Evolutionary conservation across 2,888 invertebrate genomes (phyloP), one percentile per base, ranked within the genome.

Genomic region (Napeogenes sylphis): DNA sequence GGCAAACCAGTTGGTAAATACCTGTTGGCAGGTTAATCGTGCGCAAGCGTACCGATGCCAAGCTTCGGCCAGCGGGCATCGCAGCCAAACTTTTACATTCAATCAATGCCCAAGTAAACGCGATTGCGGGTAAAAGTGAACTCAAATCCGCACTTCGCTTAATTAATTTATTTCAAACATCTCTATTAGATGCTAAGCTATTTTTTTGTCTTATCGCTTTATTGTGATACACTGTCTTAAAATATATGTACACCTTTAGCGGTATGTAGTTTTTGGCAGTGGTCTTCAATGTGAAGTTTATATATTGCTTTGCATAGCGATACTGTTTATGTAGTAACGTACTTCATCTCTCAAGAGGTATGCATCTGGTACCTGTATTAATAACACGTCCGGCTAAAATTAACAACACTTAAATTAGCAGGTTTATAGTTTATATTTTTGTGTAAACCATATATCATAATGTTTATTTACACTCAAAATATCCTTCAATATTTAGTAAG

Each of bases 1-100:
- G 82, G 81, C 73, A 71, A 81, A 81, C 81, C 71, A 77, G 78
- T 81, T 71, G 66, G 72, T 73, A 69, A 73, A 73, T 76, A 74
- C 75, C 73, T 71, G 74, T 74, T 71, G 70, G 74, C 65, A 66
- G 64, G 73, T 68, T 71, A 65, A 71, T 67, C 65, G 66, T 64
- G 62, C 67, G 71, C 70, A 65, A 70, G 64, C 68, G 72, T 70
- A 70, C 63, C 47, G 47, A 47, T 68, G 67, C 69, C 62, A 61
- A 66, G 21, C 68, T 53, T 62, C 64, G 66, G 62, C 56, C 67
- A 30, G 51, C 60, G 55, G 63, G 60, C 59, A 61, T 68, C 56
- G 68, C 69, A 61, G 64, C 66, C 67, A 66, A 65, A 62, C 64
- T 70, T 68, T 70, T 70, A 71, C 66, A 63, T 70, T 63, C 66